A percentile compares a stretch with the other conserved stretches of the same genome.
These are phyloP conservation scores for cat (Felis catus) DNA, from an alignment of 2,113 vertebrate species.

Conservation along the genomic window DNA sequence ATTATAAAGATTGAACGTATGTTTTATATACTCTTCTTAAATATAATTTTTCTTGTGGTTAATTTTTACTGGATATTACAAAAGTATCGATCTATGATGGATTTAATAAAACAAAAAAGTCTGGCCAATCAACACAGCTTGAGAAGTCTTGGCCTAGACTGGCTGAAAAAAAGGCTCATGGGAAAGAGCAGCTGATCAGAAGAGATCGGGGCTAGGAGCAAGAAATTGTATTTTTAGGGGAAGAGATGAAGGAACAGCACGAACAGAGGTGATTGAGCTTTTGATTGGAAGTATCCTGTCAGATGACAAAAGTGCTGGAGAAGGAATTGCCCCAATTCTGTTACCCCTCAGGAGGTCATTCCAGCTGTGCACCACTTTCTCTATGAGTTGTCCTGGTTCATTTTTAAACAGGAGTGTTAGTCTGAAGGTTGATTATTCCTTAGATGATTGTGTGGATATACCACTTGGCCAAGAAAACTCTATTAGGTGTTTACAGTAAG, in stretches of 20 bases:
- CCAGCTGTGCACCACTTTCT: background rate
- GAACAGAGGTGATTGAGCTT: rapidly evolving
- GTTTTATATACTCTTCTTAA: background rate
- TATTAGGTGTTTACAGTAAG: background rate
- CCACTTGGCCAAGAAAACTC: background rate
- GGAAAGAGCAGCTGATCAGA: background rate
- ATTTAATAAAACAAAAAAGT: background rate
- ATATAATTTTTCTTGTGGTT: background rate
- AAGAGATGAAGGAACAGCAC: background rate
- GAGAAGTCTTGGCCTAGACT: background rate
- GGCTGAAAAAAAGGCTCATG: background rate
- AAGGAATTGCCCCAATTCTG: background rate
- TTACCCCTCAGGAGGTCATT: background rate
- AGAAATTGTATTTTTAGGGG: background rate
- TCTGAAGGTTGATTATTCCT: constrained; percentile 4
- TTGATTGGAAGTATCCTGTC: background rate
- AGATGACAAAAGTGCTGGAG: background rate
- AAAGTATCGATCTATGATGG: background rate
- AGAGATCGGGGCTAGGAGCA: background rate
- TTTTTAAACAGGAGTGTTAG: background rate
- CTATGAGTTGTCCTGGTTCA: background rate
- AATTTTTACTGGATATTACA: background rate
- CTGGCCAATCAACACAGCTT: background rate
- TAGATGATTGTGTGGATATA: background rate
- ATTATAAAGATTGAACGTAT: background rate